Conservation (phyloP, 1,140 invertebrate species). For the Diachasma alloeum region DNA sequence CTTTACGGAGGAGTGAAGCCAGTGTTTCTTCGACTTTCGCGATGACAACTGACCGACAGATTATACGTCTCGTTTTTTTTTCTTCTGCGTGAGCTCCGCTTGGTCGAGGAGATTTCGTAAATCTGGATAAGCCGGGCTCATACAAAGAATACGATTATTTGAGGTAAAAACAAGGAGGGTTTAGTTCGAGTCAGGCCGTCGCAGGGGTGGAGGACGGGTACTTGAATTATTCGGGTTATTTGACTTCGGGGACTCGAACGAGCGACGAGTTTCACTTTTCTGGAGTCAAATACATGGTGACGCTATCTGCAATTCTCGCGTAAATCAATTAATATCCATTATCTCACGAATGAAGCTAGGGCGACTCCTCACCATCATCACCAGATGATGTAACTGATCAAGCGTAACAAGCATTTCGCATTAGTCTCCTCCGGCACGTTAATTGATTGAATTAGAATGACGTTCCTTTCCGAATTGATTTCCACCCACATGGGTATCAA, state of each 20-base stretch:
- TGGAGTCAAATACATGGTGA: too few species aligned
- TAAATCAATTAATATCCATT: constrained; percentile 61
- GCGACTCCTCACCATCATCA: constrained; percentile 20
- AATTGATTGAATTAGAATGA: constrained; percentile 65
- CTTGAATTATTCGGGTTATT: too few species aligned
- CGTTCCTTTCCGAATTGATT: constrained; percentile 54
- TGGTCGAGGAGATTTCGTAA: neutral
- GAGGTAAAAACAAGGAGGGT: neutral
- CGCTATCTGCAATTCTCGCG: too few species aligned
- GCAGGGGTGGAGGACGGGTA: too few species aligned
- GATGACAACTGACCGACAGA: neutral
- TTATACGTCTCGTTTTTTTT: neutral
- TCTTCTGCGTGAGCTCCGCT: neutral
- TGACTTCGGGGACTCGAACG: too few species aligned
- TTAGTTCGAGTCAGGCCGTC: too few species aligned
- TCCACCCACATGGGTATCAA: neutral
- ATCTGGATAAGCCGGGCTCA: constrained; percentile 15
- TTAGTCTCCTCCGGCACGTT: constrained; percentile 48
- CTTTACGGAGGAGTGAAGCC: neutral
- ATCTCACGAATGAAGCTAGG: constrained; percentile 50
- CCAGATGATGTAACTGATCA: constrained; percentile 60
- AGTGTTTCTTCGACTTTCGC: neutral
- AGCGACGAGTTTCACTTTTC: too few species aligned
- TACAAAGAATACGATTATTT: neutral
- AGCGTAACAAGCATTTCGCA: constrained; percentile 63